A percentile compares a stretch with the other conserved stretches of the same genome.
These are phyloP conservation scores for Platysteira castanea DNA, from an alignment of 2,113 vertebrate genomes.

Conservation along the genomic window DNA sequence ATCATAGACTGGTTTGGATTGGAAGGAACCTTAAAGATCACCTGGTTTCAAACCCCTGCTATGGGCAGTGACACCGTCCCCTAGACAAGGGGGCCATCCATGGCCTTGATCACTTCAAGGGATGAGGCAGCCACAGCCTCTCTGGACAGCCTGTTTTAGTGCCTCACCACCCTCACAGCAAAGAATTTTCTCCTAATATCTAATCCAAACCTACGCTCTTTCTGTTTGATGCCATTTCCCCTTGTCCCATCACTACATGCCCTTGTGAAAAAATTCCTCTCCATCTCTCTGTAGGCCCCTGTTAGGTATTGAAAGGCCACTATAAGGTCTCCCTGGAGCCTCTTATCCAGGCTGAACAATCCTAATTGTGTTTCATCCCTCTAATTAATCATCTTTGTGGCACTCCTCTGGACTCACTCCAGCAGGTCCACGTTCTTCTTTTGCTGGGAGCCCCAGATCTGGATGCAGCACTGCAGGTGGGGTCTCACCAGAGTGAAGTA, in stretches of 20 bases:
- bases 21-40: neutral
- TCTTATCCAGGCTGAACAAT: neutral
- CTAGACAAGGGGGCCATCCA: neutral
- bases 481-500: neutral
- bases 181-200: neutral
- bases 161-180: neutral
- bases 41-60: neutral
- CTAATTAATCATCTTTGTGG: neutral
- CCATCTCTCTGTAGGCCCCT: neutral
- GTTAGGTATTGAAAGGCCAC: neutral
- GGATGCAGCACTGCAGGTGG: neutral
- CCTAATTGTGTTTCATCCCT: neutral
- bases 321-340: neutral
- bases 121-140: neutral
- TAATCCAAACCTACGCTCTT: neutral
- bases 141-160: neutral
- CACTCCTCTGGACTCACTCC: neutral
- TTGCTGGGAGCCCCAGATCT: neutral
- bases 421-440: neutral
- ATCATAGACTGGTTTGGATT: neutral
- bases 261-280: neutral
- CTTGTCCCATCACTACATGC: neutral
- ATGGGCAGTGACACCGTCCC: neutral
- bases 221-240: neutral
- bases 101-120: neutral